Percentiles rank a stretch among this genome's conserved stretches.
Conservation (phyloP, 2,113 vertebrate species). For the Lampris incognitus region DNA sequence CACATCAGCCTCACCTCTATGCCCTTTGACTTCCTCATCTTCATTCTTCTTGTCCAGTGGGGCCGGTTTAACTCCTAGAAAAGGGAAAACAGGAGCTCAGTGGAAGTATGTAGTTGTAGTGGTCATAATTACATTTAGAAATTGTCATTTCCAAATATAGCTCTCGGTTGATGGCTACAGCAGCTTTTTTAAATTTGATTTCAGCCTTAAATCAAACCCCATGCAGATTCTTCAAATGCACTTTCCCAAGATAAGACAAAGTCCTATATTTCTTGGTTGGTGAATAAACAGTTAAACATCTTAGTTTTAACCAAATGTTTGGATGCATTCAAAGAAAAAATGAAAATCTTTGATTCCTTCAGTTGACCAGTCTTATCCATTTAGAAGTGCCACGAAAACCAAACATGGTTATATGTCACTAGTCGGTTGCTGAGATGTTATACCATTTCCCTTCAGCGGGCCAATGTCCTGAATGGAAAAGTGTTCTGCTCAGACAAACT, state of each 20-base stretch:
- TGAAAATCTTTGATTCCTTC: not conserved
- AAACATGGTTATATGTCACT: not conserved
- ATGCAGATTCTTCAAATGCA: too few species aligned
- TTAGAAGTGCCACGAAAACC: not conserved
- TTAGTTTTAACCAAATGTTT: too few species aligned
- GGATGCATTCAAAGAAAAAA: not conserved
- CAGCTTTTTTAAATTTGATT: not conserved
- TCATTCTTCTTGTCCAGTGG: constrained; percentile 78
- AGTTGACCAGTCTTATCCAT: not conserved
- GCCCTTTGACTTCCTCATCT: constrained; percentile 64
- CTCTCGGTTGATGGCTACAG: not conserved
- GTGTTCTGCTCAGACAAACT: constrained; percentile 21
- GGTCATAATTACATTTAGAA: too few species aligned
- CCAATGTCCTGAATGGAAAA: not conserved
- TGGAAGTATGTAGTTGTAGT: not conserved
- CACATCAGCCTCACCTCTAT: constrained; percentile 39
- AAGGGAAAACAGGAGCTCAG: constrained; percentile 2
- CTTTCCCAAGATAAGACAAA: too few species aligned
- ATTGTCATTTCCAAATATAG: not conserved
- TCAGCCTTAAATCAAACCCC: not conserved
- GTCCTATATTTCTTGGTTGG: not conserved
- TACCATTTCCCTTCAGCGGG: not conserved
- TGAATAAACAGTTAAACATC: not conserved
- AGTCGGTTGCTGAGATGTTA: not conserved
- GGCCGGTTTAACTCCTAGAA: constrained; percentile 82